phyloP scores from a whole-genome alignment of 2,113 vertebrate genomes.

The Centropus bengalensis region DNA sequence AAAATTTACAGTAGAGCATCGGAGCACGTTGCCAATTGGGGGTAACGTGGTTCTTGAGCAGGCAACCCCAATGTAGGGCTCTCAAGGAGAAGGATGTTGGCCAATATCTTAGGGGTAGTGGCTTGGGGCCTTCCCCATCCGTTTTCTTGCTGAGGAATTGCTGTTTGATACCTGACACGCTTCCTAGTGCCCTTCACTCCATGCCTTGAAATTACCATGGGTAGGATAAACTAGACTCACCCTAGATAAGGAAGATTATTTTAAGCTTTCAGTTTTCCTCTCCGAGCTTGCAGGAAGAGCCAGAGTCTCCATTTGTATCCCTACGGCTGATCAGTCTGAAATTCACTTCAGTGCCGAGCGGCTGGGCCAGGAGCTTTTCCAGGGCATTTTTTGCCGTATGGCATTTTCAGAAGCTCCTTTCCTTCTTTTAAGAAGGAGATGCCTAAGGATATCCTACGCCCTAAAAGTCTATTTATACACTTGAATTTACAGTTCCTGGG shows the following conservation, averaged over 20 bases:
- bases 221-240: not conserved
- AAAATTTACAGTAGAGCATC: not conserved
- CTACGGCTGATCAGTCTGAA: not conserved
- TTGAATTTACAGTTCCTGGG: not conserved
- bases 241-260: not conserved
- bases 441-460: not conserved
- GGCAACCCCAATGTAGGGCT: not conserved
- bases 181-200: not conserved
- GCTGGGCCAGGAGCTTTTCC: not conserved
- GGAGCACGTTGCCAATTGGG: not conserved
- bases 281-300: not conserved
- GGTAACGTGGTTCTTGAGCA: not conserved
- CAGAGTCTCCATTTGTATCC: not conserved
- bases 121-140: not conserved
- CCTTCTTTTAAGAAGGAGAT: not conserved
- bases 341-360: not conserved
- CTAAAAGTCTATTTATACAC: not conserved
- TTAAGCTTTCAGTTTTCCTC: not conserved
- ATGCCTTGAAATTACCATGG: not conserved
- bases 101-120: not conserved
- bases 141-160: not conserved
- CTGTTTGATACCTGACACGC: not conserved
- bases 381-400: not conserved
- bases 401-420: not conserved
- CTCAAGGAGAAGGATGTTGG: not conserved